Percentiles rank a stretch among this genome's conserved stretches.
Conservation (phyloP, 2,888 invertebrate species). For the Thalpophila matura region DNA sequence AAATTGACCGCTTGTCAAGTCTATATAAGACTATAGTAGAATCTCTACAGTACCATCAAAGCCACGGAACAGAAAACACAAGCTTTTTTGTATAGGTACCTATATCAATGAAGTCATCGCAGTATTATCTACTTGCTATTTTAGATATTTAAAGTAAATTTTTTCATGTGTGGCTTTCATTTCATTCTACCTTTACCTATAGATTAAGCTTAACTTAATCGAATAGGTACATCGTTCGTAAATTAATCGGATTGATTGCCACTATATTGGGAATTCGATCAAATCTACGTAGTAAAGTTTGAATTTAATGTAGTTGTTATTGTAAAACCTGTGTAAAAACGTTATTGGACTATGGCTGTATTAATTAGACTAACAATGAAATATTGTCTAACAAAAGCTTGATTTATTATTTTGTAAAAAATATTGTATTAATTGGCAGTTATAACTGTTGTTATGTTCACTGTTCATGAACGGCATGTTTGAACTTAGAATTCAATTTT, state of each 20-base stretch:
- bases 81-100: too few relatives aligned
- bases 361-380: neutral
- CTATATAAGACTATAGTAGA: too few relatives aligned
- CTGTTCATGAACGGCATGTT: neutral
- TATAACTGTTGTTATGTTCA: neutral
- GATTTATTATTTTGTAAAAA: neutral
- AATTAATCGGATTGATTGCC: slow-evolving; percentile 45
- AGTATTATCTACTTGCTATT: too few relatives aligned
- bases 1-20: too few relatives aligned
- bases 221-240: slow-evolving; percentile 22
- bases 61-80: too few relatives aligned
- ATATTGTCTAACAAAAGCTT: neutral
- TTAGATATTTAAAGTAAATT: neutral
- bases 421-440: neutral
- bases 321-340: neutral
- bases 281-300: slow-evolving; percentile 9
- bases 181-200: neutral
- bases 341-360: neutral
- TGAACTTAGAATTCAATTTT: slow-evolving; percentile 5
- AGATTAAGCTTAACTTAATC: slow-evolving; percentile 20
- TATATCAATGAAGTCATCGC: too few relatives aligned
- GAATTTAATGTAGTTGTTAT: neutral
- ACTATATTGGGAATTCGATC: slow-evolving; percentile 17
- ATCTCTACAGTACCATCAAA: too few relatives aligned
- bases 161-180: neutral